A percentile compares a stretch with the other conserved stretches of the same genome.
These are phyloP conservation scores for Rissa tridactyla DNA, from an alignment of 2,113 vertebrate species.

Conservation along the genomic window DNA sequence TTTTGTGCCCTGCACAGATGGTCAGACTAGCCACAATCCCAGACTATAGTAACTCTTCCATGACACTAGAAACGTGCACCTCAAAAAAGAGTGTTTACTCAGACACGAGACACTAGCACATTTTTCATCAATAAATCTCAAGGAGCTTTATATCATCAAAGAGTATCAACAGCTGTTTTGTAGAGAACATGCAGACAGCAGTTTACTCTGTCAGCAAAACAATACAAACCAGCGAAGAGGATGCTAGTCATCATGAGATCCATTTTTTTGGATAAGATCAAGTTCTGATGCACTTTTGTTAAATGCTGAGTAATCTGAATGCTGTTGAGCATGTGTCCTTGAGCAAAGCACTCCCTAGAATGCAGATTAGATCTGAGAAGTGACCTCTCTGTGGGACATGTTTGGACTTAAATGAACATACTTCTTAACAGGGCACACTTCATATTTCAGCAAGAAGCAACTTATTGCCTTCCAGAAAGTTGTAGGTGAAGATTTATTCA, in stretches of 20 bases:
- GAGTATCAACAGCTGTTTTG: not conserved
- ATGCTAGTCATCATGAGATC: not conserved
- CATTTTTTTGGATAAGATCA: not conserved
- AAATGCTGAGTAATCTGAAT: not conserved
- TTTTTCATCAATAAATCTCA: not conserved
- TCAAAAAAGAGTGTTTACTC: not conserved
- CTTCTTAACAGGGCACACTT: not conserved
- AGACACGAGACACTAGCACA: not conserved
- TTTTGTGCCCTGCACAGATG: not conserved
- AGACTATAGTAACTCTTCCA: not conserved
- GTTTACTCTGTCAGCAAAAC: not conserved
- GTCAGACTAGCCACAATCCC: not conserved
- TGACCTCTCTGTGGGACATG: not conserved
- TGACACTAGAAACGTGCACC: not conserved
- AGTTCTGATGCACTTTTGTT: not conserved
- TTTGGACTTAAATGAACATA: not conserved
- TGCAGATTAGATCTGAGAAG: not conserved
- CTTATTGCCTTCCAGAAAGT: not conserved
- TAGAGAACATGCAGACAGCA: not conserved
- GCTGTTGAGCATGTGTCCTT: not conserved
- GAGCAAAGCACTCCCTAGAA: not conserved
- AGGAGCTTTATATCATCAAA: not conserved
- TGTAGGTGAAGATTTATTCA: not conserved
- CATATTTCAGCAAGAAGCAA: not conserved
- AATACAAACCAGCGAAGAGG: not conserved